These are phyloP conservation scores for Bombus soroeensis DNA, from an alignment of 1,140 invertebrate species.

Conservation along the genomic window DNA sequence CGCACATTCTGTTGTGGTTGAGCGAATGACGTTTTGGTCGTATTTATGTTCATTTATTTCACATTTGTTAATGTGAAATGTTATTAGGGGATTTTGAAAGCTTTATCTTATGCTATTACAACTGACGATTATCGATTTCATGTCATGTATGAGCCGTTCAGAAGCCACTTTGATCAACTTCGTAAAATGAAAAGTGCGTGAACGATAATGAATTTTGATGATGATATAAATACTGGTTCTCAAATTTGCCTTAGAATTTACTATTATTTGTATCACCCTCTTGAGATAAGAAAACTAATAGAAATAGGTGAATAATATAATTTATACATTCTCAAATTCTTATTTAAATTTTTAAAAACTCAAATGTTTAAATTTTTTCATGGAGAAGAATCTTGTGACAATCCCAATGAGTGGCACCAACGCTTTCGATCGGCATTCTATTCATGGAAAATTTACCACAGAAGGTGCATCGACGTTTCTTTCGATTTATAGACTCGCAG, in stretches of 20 bases:
- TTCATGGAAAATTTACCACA: background rate
- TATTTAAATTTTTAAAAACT: background rate
- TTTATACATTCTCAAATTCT: background rate
- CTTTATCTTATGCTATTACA: background rate
- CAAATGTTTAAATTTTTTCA: background rate
- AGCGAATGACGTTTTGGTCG: background rate
- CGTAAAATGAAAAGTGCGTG: background rate
- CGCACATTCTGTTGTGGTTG: background rate
- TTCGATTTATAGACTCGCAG: conserved; percentile 23
- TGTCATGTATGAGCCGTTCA: background rate
- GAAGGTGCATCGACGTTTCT: conserved; percentile 18
- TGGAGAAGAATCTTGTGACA: background rate
- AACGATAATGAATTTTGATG: background rate
- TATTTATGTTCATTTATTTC: background rate
- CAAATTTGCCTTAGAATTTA: background rate
- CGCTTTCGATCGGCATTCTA: conserved; percentile 1
- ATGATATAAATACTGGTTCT: background rate
- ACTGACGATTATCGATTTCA: background rate
- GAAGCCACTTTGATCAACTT: background rate
- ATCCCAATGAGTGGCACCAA: background rate
- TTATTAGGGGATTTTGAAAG: background rate
- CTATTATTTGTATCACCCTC: too few relatives aligned
- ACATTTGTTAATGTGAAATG: background rate
- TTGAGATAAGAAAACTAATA: too few relatives aligned
- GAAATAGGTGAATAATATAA: too few relatives aligned